phyloP scores from a whole-genome alignment of 2,113 vertebrate genomes.

The Myrmecobius fasciatus region DNA sequence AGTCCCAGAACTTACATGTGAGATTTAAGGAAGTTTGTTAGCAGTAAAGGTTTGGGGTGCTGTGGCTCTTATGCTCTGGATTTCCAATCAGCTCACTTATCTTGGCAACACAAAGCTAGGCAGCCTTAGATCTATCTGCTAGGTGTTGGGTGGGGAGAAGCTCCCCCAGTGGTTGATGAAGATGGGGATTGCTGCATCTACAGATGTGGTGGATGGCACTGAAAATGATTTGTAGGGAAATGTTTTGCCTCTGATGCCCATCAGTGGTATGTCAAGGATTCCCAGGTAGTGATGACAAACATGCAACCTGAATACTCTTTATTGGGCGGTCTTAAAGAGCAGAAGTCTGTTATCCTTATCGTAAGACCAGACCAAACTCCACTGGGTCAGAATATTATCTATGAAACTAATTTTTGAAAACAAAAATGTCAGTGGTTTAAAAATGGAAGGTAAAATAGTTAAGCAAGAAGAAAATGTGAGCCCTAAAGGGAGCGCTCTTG shows the following conservation, averaged over 20 bases:
- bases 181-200: neutral
- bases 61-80: neutral
- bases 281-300: neutral
- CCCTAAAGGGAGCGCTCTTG: neutral
- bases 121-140: neutral
- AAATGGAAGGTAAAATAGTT: neutral
- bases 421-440: neutral
- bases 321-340: neutral
- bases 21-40: neutral
- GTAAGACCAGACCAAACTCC: neutral
- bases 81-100: neutral
- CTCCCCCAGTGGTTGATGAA: neutral
- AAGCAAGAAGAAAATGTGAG: neutral
- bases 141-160: neutral
- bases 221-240: neutral
- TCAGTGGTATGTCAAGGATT: neutral
- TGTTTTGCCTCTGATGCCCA: neutral
- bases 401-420: neutral
- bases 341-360: neutral
- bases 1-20: neutral
- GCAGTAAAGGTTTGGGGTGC: neutral
- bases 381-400: neutral
- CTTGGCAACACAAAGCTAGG: neutral
- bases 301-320: no score
- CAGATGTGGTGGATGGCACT: neutral